phyloP scores from a whole-genome alignment of 2,888 invertebrate species.

The Latheticus oryzae region DNA sequence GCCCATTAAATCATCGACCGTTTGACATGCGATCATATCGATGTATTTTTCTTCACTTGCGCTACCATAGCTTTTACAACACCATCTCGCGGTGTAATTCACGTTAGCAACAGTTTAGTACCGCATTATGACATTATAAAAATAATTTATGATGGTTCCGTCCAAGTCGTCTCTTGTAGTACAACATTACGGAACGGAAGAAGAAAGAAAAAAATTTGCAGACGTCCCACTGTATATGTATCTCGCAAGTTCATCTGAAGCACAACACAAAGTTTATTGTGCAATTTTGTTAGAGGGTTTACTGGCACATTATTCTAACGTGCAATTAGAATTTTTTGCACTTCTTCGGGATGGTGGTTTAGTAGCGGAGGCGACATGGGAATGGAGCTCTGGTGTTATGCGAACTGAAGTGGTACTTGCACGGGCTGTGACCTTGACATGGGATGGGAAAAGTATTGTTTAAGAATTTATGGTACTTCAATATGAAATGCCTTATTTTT shows the following conservation, averaged over 20 bases:
- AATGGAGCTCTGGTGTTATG: slow-evolving; percentile 3
- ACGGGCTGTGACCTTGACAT: no score
- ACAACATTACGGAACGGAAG: slow-evolving; percentile 15
- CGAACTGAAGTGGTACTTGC: neutral
- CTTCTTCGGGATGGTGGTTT: slow-evolving; percentile 12
- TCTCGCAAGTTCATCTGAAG: slow-evolving; percentile 31
- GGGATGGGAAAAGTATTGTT: no score
- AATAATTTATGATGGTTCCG: slow-evolving; percentile 35
- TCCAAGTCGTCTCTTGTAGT: slow-evolving; percentile 13
- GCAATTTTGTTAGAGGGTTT: slow-evolving; percentile 40
- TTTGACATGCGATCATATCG: slow-evolving; percentile 28
- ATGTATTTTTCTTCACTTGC: neutral
- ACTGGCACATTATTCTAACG: slow-evolving; percentile 37
- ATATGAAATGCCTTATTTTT: no score
- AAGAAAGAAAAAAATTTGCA: slow-evolving; percentile 14
- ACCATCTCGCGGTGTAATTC: slow-evolving; percentile 30
- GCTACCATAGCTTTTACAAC: slow-evolving; percentile 15
- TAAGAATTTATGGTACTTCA: no score
- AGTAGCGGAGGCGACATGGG: slow-evolving; percentile 29
- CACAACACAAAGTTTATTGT: slow-evolving; percentile 36
- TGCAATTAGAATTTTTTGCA: slow-evolving; percentile 34
- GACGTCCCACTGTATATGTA: slow-evolving; percentile 29
- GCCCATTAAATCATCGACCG: slow-evolving; percentile 22
- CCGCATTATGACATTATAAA: slow-evolving; percentile 40
- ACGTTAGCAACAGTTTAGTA: slow-evolving; percentile 36